Percentiles rank a stretch among this genome's conserved stretches.
These are phyloP conservation scores for Trochalopteron elliotii DNA, from an alignment of 2,113 vertebrate species.

Conservation along the genomic window DNA sequence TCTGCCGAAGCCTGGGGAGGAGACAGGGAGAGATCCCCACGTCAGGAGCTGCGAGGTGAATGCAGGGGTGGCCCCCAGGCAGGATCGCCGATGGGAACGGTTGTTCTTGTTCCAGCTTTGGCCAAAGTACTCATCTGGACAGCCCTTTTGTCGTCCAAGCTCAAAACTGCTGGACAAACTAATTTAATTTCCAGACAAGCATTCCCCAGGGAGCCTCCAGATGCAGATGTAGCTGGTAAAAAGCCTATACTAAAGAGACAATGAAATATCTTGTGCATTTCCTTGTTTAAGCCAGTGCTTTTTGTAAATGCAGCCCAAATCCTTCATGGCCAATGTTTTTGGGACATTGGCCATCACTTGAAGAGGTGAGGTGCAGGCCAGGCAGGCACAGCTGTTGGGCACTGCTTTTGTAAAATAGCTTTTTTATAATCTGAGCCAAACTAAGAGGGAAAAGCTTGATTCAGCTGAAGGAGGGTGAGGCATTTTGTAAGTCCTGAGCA, in stretches of 20 bases:
- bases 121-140: neutral
- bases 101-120: neutral
- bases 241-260: neutral
- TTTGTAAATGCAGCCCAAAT: neutral
- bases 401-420: neutral
- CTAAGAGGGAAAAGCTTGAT: neutral
- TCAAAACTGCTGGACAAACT: neutral
- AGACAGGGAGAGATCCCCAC: neutral
- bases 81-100: accelerated
- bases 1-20: conserved; percentile 70
- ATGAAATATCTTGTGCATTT: neutral
- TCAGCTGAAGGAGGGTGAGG: neutral
- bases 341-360: neutral
- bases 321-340: accelerated
- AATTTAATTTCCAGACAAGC: neutral
- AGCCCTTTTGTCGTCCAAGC: neutral
- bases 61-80: accelerated
- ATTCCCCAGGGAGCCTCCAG: neutral
- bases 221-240: neutral
- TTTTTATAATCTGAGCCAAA: neutral
- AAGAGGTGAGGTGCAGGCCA: neutral
- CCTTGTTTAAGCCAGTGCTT: neutral
- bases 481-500: neutral
- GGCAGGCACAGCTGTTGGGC: neutral
- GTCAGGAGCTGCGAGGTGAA: neutral